A percentile compares a stretch with the other conserved stretches of the same genome.
Evolutionary conservation across 2,888 invertebrate genomes (phyloP).

Genomic region (Lymantria dispar): DNA sequence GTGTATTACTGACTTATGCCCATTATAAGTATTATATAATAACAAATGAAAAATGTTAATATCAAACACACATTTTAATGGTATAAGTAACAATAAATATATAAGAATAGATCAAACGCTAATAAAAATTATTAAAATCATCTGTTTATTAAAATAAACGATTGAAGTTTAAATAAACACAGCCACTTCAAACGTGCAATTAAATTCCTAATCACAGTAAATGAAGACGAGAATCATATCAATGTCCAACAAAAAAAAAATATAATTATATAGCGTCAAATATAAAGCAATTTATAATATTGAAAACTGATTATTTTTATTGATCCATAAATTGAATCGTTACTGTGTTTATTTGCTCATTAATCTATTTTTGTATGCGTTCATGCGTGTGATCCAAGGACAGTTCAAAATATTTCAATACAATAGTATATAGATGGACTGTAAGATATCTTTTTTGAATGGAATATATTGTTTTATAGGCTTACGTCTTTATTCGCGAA

Average conservation of each 20-base stretch:
- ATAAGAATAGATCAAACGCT: conserved; percentile 19
- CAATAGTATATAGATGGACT: background rate
- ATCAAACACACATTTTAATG: conserved; percentile 1
- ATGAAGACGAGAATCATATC: background rate
- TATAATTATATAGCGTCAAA: background rate
- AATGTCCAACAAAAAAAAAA: too few species aligned
- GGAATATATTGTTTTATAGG: conserved; percentile 10
- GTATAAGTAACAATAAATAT: conserved; percentile 13
- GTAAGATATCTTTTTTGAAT: too few species aligned
- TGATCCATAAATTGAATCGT: background rate
- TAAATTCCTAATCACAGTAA: conserved; percentile 15
- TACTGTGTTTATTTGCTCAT: conserved; percentile 5
- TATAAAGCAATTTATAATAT: background rate
- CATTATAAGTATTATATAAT: conserved; percentile 3
- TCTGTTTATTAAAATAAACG: conserved; percentile 22
- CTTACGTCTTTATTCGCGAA: background rate
- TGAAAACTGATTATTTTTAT: background rate
- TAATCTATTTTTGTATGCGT: conserved; percentile 19
- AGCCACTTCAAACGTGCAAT: conserved; percentile 20
- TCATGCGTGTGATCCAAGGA: conserved; percentile 18
- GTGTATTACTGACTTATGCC: background rate
- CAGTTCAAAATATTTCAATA: conserved; percentile 21
- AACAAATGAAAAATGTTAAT: conserved; percentile 7
- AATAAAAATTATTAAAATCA: conserved; percentile 12
- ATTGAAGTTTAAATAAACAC: conserved; percentile 24